These are phyloP conservation scores for Lepidocolaptes lacrymiger DNA, from an alignment of 2,797 vertebrate species.

Conservation along the genomic window DNA sequence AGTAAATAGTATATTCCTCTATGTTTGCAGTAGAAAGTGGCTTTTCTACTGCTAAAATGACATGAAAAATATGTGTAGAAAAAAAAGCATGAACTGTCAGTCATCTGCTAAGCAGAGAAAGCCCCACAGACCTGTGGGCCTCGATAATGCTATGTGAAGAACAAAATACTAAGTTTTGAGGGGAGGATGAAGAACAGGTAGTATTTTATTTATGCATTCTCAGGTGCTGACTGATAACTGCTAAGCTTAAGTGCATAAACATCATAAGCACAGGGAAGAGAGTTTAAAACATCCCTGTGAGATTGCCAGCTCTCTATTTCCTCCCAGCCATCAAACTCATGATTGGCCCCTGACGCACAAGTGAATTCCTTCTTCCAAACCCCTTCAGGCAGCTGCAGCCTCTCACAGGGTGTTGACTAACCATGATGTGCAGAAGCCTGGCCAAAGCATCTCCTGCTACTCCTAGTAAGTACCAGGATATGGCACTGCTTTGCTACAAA, in stretches of 20 bases:
- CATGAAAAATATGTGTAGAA: background rate
- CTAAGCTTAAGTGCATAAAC: background rate
- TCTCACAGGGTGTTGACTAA: background rate
- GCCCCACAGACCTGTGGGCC: background rate
- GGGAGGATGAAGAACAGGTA: background rate
- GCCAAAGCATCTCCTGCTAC: background rate
- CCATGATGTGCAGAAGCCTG: background rate
- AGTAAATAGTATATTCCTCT: background rate
- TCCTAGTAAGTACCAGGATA: background rate
- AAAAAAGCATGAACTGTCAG: background rate
- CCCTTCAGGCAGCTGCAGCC: background rate
- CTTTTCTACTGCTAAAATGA: background rate
- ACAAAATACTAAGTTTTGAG: background rate
- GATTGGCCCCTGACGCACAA: rapidly evolving
- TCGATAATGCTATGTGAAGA: background rate
- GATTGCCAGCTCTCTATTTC: background rate
- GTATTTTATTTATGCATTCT: background rate
- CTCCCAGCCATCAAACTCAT: background rate
- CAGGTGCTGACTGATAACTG: background rate
- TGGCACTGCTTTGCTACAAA: background rate
- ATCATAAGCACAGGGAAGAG: background rate
- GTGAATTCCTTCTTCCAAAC: background rate
- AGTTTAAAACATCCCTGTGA: background rate
- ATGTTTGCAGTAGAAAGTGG: background rate
- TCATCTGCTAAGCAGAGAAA: background rate